Conservation (phyloP, 2,113 vertebrate species). For the Muscicapa adusta region DNA sequence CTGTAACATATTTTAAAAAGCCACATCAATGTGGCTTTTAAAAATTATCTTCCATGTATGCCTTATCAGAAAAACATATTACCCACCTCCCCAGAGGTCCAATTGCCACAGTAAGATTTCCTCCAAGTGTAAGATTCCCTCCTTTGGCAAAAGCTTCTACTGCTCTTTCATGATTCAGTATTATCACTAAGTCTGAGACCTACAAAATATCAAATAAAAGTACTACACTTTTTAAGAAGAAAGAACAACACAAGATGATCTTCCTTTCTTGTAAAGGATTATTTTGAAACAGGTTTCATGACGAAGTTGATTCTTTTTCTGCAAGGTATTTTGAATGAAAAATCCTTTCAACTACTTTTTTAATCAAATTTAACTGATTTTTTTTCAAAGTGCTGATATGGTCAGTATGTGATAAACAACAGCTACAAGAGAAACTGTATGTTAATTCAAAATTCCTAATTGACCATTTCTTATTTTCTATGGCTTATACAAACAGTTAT, state of each 20-base stretch:
- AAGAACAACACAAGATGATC: neutral
- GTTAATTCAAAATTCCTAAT: neutral
- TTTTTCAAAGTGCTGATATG: neutral
- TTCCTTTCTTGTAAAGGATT: neutral
- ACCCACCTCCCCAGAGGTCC: conserved; percentile 87
- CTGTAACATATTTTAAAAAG: neutral
- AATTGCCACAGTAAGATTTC: conserved; percentile 92
- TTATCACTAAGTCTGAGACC: conserved; percentile 96
- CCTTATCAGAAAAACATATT: neutral
- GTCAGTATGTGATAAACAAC: neutral
- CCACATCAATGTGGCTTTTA: neutral
- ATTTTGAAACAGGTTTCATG: neutral
- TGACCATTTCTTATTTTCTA: neutral
- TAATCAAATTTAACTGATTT: neutral
- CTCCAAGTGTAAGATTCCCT: conserved; percentile 93
- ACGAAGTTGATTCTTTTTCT: conserved; percentile 4
- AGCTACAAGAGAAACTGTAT: neutral
- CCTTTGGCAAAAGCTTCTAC: conserved; percentile 96
- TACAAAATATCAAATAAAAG: conserved; percentile 47
- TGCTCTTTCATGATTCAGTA: conserved; percentile 91
- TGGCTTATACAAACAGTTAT: neutral
- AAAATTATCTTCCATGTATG: neutral
- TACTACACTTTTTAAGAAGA: neutral
- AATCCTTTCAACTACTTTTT: neutral
- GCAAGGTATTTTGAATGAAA: neutral